These are phyloP conservation scores for Pararge aegeria DNA, from an alignment of 1,140 invertebrate genomes.

Conservation along the genomic window DNA sequence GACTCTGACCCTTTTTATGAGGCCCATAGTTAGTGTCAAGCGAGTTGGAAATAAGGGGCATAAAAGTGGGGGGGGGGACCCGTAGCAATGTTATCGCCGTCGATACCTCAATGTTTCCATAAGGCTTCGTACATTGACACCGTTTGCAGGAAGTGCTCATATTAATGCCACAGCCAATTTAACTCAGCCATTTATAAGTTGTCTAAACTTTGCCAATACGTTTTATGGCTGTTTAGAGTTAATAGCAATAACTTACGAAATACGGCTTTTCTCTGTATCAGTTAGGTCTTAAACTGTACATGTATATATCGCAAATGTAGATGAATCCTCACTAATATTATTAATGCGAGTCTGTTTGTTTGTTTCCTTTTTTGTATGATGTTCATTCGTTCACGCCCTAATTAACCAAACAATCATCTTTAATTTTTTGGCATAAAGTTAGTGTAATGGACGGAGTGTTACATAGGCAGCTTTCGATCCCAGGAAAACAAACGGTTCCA, in stretches of 20 bases:
- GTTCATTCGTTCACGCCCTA: no score
- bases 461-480: no score
- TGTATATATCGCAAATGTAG: no score
- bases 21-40: neutral
- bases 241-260: conserved; percentile 19
- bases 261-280: conserved; percentile 2
- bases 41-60: neutral
- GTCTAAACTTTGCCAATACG: conserved; percentile 24
- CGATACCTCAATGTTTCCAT: neutral
- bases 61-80: neutral
- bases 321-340: no score
- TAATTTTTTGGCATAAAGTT: no score
- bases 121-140: conserved; percentile 13
- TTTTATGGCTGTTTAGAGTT: conserved; percentile 21
- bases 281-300: conserved; percentile 7
- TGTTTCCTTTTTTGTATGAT: no score
- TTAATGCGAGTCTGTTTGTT: no score
- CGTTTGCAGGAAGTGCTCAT: conserved; percentile 4
- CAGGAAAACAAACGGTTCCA: no score
- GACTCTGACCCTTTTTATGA: no score
- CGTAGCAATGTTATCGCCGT: neutral
- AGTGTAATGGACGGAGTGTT: no score
- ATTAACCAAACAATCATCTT: no score
- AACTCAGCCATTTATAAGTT: conserved; percentile 29
- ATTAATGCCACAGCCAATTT: conserved; percentile 38